Percentiles rank a stretch among this genome's conserved stretches.
Evolutionary conservation across 2,113 vertebrate genomes (phyloP).

Genomic region (Petroica traversi): DNA sequence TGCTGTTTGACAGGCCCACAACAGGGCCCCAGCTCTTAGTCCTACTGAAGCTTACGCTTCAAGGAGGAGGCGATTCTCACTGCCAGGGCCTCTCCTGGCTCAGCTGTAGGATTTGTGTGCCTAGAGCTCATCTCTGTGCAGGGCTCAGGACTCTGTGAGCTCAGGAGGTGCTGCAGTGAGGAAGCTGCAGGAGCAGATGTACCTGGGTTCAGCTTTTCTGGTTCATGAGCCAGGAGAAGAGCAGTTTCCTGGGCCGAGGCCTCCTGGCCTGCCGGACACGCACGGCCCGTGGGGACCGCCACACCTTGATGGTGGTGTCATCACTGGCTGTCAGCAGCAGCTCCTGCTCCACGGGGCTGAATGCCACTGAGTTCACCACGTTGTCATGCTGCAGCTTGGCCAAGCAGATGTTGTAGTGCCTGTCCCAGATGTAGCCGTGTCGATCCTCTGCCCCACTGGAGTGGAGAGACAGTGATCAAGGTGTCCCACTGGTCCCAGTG

Average conservation of each 20-base stretch:
- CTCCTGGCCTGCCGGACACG: constrained; percentile 69
- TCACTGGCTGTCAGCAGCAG: constrained; percentile 92
- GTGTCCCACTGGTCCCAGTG: background rate
- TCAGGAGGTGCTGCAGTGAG: constrained; percentile 23
- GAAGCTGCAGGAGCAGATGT: constrained; percentile 2
- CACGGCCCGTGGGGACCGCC: constrained; percentile 85
- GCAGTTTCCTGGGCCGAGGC: constrained; percentile 64
- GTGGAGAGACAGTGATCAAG: background rate
- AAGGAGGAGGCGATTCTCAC: background rate
- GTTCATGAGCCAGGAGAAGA: constrained; percentile 82
- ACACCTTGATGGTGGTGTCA: constrained; percentile 92
- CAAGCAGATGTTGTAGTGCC: constrained; percentile 95
- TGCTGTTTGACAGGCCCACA: background rate
- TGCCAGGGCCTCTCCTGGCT: background rate
- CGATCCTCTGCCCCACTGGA: constrained; percentile 92
- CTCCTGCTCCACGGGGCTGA: constrained; percentile 94
- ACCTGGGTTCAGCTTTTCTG: constrained; percentile 70
- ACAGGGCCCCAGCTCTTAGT: background rate
- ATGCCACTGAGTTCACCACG: constrained; percentile 94
- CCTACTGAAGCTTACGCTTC: background rate
- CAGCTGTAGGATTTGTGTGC: background rate
- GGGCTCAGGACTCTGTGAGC: constrained; percentile 31
- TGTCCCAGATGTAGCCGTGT: constrained; percentile 97
- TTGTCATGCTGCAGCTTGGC: constrained; percentile 91
- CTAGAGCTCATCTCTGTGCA: background rate